Percentiles rank a stretch among this genome's conserved stretches.
Conservation (phyloP, 1,140 invertebrate genomes). For the Drosophila tristis region DNA sequence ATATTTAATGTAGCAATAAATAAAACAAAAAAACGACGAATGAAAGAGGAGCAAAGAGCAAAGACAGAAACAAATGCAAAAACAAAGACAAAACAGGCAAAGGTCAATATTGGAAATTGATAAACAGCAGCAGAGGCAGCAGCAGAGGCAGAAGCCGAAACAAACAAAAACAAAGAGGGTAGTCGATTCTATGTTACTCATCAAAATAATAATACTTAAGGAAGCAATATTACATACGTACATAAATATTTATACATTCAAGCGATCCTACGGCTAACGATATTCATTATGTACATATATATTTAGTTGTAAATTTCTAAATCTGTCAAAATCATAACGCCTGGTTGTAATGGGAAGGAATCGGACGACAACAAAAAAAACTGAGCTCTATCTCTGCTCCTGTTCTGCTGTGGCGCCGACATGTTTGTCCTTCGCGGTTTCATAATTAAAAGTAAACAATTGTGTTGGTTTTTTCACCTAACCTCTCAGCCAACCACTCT, state of each 20-base stretch:
- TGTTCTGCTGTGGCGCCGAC: constrained; percentile 18
- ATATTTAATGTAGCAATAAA: constrained; percentile 67
- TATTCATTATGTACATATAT: too few relatives aligned
- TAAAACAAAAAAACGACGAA: constrained; percentile 44
- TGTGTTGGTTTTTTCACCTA: constrained; percentile 17
- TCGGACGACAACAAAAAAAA: constrained; percentile 16
- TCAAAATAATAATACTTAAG: too few relatives aligned
- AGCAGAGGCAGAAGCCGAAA: constrained; percentile 23
- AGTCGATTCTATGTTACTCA: too few relatives aligned
- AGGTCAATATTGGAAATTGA: constrained; percentile 82
- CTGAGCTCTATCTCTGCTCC: constrained; percentile 49
- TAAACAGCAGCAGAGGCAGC: constrained; percentile 59
- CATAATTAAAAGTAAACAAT: constrained; percentile 80
- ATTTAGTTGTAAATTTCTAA: too few relatives aligned
- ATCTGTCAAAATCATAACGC: too few relatives aligned
- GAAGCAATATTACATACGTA: too few relatives aligned
- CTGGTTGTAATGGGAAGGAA: too few relatives aligned
- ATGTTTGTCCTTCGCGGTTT: constrained; percentile 46
- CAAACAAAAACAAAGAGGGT: constrained; percentile 26
- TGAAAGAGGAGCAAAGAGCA: constrained; percentile 41
- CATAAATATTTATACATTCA: too few relatives aligned
- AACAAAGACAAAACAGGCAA: constrained; percentile 64
- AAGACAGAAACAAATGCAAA: constrained; percentile 48
- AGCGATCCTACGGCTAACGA: too few relatives aligned
- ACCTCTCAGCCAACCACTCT: neutral